Base-by-base conservation (phyloP, 2,888 invertebrate genomes). In the Lampropteryx suffumata region DNA sequence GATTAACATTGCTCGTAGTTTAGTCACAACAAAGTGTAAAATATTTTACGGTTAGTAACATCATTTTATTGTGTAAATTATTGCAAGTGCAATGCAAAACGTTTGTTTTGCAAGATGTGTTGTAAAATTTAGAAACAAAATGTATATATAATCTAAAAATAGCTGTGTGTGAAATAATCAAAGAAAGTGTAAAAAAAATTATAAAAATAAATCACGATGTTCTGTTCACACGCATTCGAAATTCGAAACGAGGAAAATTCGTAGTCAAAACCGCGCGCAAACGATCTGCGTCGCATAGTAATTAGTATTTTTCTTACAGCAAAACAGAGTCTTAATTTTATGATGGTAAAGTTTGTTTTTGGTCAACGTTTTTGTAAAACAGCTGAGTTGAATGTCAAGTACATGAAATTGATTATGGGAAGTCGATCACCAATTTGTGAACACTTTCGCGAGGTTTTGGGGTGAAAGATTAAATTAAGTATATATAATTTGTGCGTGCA, bases 371-470 rank as follows among this genome's bases (percentile, higher is more conserved):
- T 13, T 10, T 42, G 45, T 45, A 50, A 57, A 55, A 48, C 35
- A 11, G 48, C 57, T 64, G 73, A 50, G 65, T 65, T 76, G 87
- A 87, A 87, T 87, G 83, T 86, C 85, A 88, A 85, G 82, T 82
- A 84, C 82, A 82, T 79, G 82, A 86, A 86, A 88, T 85, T 80
- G 82, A 82, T 85, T 81, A 74, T 61, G 51, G 8, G 52, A 5
- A 64, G 61, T 73, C 59, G 64, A 57, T 73, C 57, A 68, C 69
- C 50, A 73, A 79, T 82, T 80, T 74, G 84, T 79, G 79, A 67
- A 73, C 73, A 82, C 87, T 88, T 87, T 87, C 85, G 58, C 54
- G 66, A 70, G 78, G 63, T 74, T 62, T 64, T 55, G 49, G 50
- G 53, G 71, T 68, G 73, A 79, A 79, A 76, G 75, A 76, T 29